phyloP scores from a whole-genome alignment of 2,888 invertebrate genomes.

The Drosophila quinaria region DNA sequence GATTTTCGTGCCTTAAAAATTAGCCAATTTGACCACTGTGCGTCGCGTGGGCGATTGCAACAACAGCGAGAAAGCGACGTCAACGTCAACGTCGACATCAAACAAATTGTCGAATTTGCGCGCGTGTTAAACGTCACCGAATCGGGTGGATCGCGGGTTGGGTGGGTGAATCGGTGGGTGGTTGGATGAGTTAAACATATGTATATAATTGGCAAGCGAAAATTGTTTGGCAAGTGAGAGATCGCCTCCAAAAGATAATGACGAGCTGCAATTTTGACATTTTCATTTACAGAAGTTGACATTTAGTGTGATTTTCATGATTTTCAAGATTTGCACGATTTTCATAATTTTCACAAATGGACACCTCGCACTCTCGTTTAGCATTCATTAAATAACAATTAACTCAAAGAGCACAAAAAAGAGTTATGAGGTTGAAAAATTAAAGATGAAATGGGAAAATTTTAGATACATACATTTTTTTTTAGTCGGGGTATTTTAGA shows the following conservation, averaged over 20 bases:
- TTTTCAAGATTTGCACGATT: slow-evolving; percentile 32
- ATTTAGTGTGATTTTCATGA: slow-evolving; percentile 51
- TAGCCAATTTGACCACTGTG: not conserved
- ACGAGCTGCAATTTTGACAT: slow-evolving; percentile 53
- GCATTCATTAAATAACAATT: slow-evolving; percentile 23
- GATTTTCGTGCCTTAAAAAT: no score
- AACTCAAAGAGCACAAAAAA: not conserved
- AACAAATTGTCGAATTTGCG: slow-evolving; percentile 64
- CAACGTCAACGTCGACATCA: slow-evolving; percentile 35
- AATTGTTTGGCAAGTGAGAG: slow-evolving; percentile 1
- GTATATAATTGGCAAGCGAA: slow-evolving; percentile 44
- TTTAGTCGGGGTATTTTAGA: no score
- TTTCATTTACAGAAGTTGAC: slow-evolving; percentile 64
- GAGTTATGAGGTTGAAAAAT: not conserved
- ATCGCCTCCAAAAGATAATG: slow-evolving; percentile 45
- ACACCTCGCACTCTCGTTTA: slow-evolving; percentile 8
- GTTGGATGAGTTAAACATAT: slow-evolving; percentile 28
- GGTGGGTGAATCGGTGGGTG: slow-evolving; percentile 1
- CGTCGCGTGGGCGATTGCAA: slow-evolving; percentile 27
- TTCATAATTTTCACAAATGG: slow-evolving; percentile 10
- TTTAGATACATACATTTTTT: no score
- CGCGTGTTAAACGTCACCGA: slow-evolving; percentile 48
- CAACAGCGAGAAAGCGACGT: slow-evolving; percentile 23
- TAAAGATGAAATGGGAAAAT: not conserved
- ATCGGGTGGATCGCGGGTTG: slow-evolving; percentile 1